phyloP scores from a whole-genome alignment of 2,888 invertebrate species.

The Xylota sylvarum region DNA sequence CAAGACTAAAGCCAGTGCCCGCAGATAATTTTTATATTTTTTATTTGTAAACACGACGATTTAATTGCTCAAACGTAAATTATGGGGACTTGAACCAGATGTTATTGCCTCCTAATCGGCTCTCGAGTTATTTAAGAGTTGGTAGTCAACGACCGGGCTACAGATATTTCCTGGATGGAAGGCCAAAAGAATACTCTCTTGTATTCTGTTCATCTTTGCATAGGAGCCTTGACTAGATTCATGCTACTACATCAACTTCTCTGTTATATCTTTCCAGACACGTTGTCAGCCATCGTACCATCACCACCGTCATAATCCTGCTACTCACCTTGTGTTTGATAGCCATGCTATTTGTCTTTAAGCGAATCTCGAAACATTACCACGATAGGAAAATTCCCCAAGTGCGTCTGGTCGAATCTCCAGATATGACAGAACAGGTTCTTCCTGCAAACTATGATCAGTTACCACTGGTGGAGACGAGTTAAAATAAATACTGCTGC shows the following conservation, averaged over 20 bases:
- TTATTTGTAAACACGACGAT: not conserved
- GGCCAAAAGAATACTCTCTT: too few species aligned
- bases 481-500: slow-evolving; percentile 31
- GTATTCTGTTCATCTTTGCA: too few species aligned
- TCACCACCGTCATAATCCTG: slow-evolving; percentile 78
- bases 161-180: too few species aligned
- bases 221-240: too few species aligned
- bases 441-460: slow-evolving; percentile 48
- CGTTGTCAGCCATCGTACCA: slow-evolving; percentile 78
- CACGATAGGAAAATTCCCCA: slow-evolving; percentile 79
- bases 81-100: not conserved
- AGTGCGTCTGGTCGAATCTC: slow-evolving; percentile 81
- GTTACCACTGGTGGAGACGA: slow-evolving; percentile 53
- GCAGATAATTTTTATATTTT: not conserved
- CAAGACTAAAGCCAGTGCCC: not conserved
- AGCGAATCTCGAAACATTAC: slow-evolving; percentile 78
- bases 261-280: slow-evolving; percentile 65
- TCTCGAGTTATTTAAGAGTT: not conserved
- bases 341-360: slow-evolving; percentile 79
- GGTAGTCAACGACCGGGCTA: too few species aligned
- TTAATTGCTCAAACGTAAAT: not conserved
- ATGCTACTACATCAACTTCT: too few species aligned
- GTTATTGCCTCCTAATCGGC: slow-evolving; percentile 3
- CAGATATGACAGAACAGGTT: slow-evolving; percentile 77
- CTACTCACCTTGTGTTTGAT: slow-evolving; percentile 79